These are phyloP conservation scores for Pogonognathellus flavescens DNA, from an alignment of 1,140 invertebrate species.

Conservation along the genomic window DNA sequence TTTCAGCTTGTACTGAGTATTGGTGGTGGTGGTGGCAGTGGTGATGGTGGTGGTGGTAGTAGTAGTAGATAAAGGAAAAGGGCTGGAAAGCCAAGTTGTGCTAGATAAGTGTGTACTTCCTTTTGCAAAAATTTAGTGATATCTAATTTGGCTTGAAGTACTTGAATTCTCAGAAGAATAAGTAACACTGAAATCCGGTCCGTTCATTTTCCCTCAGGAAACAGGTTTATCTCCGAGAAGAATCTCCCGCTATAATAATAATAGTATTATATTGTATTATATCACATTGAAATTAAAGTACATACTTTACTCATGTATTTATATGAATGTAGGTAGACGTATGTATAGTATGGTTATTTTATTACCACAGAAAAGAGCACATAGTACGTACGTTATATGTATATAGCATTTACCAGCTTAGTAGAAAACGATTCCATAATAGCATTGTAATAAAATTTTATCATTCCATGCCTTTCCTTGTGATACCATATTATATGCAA, in stretches of 20 bases:
- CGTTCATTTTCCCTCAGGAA: constrained; percentile 41
- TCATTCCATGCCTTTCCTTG: neutral
- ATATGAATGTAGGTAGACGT: too few relatives aligned
- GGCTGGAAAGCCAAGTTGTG: constrained; percentile 11
- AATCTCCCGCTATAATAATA: constrained; percentile 28
- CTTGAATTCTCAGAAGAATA: constrained; percentile 39
- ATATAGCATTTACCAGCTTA: too few relatives aligned
- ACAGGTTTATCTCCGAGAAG: constrained; percentile 22
- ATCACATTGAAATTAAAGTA: too few relatives aligned
- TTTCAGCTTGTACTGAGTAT: too few relatives aligned
- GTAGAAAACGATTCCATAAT: too few relatives aligned
- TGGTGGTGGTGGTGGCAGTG: too few relatives aligned
- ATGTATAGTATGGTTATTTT: too few relatives aligned
- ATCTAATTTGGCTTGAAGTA: constrained; percentile 39
- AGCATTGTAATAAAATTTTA: neutral
- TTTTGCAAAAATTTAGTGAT: constrained; percentile 28
- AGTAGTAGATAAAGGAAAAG: constrained; percentile 2
- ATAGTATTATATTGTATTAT: too few relatives aligned
- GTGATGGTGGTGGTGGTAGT: neutral
- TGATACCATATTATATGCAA: constrained; percentile 4
- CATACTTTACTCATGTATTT: too few relatives aligned
- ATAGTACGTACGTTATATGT: too few relatives aligned
- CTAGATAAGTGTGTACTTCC: constrained; percentile 23
- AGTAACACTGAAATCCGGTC: constrained; percentile 32
- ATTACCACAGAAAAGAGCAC: too few relatives aligned